Conservation (phyloP, 2,113 vertebrate genomes). For the Thunnus thynnus region DNA sequence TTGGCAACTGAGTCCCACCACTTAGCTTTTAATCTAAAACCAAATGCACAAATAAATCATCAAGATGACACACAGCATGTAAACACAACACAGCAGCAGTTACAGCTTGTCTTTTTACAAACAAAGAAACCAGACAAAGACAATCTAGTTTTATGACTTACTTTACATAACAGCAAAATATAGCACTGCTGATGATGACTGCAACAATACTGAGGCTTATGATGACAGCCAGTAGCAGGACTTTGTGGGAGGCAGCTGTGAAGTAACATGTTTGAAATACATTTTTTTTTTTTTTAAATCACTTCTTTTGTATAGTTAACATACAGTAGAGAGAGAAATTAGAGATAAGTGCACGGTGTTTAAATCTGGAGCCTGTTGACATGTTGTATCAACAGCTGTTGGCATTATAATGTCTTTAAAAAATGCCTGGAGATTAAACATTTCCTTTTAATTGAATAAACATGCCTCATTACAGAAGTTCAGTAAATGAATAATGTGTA, state of each 20-base stretch:
- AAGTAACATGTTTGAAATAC: neutral
- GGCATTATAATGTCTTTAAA: no score
- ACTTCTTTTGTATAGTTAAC: neutral
- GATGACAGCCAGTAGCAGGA: neutral
- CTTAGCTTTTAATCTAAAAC: constrained; percentile 63
- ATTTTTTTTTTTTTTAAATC: neutral
- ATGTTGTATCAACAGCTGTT: no score
- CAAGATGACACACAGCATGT: neutral
- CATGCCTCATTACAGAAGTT: no score
- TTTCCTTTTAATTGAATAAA: no score
- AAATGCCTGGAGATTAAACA: no score
- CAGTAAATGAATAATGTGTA: no score
- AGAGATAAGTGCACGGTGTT: neutral
- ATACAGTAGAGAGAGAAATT: neutral
- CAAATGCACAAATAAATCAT: constrained; percentile 25
- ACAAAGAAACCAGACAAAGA: neutral
- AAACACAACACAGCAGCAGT: neutral
- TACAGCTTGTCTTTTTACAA: neutral
- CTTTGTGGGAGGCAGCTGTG: constrained; percentile 37
- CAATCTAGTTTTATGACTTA: constrained; percentile 57
- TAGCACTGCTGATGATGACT: constrained; percentile 34
- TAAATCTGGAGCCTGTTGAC: no score
- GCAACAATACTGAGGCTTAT: constrained; percentile 56
- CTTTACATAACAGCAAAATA: constrained; percentile 62
- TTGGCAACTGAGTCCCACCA: constrained; percentile 69